These are phyloP conservation scores for Zonotrichia albicollis DNA, from an alignment of 2,797 vertebrate species.

Conservation along the genomic window DNA sequence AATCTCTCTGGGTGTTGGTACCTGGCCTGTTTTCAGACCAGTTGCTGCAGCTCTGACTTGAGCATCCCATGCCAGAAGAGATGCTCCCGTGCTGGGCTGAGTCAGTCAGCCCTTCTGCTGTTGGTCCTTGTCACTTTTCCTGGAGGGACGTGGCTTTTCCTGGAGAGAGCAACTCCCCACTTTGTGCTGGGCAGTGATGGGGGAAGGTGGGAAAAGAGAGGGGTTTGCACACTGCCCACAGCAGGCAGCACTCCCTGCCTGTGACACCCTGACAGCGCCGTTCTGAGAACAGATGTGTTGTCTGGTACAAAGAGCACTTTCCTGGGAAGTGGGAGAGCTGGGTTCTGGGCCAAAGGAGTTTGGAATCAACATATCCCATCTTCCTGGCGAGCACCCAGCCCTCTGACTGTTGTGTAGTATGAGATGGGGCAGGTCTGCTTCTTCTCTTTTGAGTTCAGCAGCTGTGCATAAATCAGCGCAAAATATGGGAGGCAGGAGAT, in stretches of 20 bases:
- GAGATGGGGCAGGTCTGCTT: neutral
- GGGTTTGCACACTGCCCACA: neutral
- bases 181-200: neutral
- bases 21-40: fast-evolving
- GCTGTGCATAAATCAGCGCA: neutral
- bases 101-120: neutral
- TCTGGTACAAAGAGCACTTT: neutral
- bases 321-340: neutral
- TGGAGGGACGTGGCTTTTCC: neutral
- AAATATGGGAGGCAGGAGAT: neutral
- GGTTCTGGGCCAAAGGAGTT: neutral
- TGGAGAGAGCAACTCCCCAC: fast-evolving
- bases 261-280: neutral
- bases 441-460: neutral
- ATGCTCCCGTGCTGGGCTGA: neutral
- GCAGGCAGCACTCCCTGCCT: fast-evolving
- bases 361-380: neutral
- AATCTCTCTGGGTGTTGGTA: neutral
- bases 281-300: neutral
- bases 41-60: neutral
- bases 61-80: neutral
- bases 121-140: neutral
- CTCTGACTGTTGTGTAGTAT: neutral
- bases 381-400: neutral
- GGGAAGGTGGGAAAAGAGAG: neutral